Conservation (phyloP, 2,888 invertebrate genomes). For the Pyrrhosoma nymphula region DNA sequence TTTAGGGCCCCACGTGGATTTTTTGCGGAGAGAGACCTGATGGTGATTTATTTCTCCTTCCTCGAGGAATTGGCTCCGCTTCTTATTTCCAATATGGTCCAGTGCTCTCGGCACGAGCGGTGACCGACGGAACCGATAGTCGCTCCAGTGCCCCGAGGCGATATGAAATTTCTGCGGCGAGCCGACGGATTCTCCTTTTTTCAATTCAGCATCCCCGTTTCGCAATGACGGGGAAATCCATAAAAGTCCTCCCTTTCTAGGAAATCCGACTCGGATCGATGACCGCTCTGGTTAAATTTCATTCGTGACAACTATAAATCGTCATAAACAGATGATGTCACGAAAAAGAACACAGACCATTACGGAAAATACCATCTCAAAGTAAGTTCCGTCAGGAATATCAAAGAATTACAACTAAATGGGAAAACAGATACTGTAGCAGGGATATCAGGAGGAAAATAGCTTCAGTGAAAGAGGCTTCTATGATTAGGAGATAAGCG, state of each 20-base stretch:
- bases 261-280: not conserved
- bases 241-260: not conserved
- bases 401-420: no score
- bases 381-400: no score
- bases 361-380: no score
- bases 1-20: no score
- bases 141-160: not conserved
- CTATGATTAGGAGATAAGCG: no score
- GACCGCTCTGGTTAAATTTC: not conserved
- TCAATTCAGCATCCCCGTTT: not conserved
- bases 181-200: not conserved
- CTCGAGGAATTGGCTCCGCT: not conserved
- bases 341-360: no score
- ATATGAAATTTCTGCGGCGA: not conserved
- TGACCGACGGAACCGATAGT: not conserved
- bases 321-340: no score
- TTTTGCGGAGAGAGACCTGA: no score
- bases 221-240: not conserved
- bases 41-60: not conserved
- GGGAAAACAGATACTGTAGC: no score
- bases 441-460: no score
- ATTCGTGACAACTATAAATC: not conserved
- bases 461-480: no score
- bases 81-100: not conserved
- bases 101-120: not conserved